Conservation (phyloP, 2,888 invertebrate species). For the Plagodis dolabraria region DNA sequence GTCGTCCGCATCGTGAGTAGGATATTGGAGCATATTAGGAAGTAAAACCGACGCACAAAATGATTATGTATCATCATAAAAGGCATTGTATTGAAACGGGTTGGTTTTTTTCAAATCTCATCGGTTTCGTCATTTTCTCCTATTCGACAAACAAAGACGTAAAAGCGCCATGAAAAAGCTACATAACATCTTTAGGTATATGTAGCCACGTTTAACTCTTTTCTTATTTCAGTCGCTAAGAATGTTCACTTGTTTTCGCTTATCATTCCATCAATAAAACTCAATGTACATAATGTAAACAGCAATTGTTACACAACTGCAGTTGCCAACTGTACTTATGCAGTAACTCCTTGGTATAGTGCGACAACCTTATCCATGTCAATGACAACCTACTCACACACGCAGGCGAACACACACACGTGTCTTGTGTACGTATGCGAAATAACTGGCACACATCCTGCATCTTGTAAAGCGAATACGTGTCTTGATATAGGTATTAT, state of each 20-base stretch:
- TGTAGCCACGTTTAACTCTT: no score
- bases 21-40: no score
- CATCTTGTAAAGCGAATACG: slow-evolving; percentile 24
- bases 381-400: slow-evolving; percentile 62
- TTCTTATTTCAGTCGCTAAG: neutral
- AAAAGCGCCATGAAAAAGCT: no score
- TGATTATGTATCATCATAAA: no score
- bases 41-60: no score
- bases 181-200: no score
- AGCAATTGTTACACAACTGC: slow-evolving; percentile 17
- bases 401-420: slow-evolving; percentile 39
- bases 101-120: no score
- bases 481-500: slow-evolving; percentile 13
- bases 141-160: no score
- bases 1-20: no score
- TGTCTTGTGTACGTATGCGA: slow-evolving; percentile 14
- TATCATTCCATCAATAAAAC: slow-evolving; percentile 1
- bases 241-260: neutral
- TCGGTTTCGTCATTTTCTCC: no score
- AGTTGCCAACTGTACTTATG: slow-evolving; percentile 37
- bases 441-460: slow-evolving; percentile 49
- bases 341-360: slow-evolving; percentile 63
- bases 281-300: slow-evolving; percentile 13
- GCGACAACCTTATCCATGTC: slow-evolving; percentile 76
- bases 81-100: no score